Evolutionary conservation across 2,888 invertebrate species (phyloP).

Genomic region (Sesamia inferens): DNA sequence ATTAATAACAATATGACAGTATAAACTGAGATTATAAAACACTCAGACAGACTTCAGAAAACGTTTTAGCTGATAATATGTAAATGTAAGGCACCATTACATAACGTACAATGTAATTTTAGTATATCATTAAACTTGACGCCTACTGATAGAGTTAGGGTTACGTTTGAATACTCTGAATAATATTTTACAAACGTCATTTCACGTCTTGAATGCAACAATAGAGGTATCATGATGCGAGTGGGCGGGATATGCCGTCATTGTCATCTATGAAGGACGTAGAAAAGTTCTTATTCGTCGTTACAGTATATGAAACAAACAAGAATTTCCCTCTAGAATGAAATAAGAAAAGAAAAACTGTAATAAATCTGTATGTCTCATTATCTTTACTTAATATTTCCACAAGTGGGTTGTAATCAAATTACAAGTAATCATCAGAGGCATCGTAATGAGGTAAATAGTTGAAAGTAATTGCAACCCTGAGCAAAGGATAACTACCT

Average conservation of each 20-base stretch:
- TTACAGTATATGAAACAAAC: constrained; percentile 36
- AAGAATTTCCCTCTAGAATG: constrained; percentile 19
- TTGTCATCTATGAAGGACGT: constrained; percentile 47
- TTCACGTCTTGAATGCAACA: constrained; percentile 60
- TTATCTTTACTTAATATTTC: constrained; percentile 26
- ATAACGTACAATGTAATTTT: constrained; percentile 35
- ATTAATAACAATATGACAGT: constrained; percentile 15
- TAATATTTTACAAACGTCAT: constrained; percentile 38
- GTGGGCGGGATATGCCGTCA: constrained; percentile 58
- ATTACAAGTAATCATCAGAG: constrained; percentile 42
- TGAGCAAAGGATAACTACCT: constrained; percentile 35
- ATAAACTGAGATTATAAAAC: constrained; percentile 17
- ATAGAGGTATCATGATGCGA: constrained; percentile 58
- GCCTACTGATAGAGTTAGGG: constrained; percentile 26
- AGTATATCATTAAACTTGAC: constrained; percentile 31
- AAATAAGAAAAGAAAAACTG: constrained; percentile 9
- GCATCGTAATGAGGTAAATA: constrained; percentile 44
- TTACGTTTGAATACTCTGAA: constrained; percentile 32
- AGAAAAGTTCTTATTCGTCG: constrained; percentile 33
- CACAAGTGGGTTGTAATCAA: constrained; percentile 35
- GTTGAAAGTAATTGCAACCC: constrained; percentile 41
- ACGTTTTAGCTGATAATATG: constrained; percentile 6
- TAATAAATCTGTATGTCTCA: constrained; percentile 1
- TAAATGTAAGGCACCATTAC: constrained; percentile 18
- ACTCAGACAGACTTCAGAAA: constrained; percentile 9